A percentile compares a stretch with the other conserved stretches of the same genome.
These are phyloP conservation scores for Takifugu flavidus DNA, from an alignment of 2,113 vertebrate species.

Conservation along the genomic window DNA sequence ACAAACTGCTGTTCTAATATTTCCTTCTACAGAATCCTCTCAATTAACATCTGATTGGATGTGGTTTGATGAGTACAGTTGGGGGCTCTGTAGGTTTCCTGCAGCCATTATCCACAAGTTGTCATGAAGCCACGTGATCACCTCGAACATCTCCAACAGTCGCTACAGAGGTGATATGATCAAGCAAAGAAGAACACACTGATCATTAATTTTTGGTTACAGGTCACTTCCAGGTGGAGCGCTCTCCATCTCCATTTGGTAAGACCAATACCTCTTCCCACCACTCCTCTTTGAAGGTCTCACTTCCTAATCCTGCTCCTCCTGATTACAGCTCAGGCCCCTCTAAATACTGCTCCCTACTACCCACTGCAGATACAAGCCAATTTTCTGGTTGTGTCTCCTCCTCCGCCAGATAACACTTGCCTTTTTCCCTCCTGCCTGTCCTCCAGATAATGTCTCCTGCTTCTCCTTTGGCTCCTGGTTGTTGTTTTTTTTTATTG, in stretches of 20 bases:
- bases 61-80: too few relatives aligned
- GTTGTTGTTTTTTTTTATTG: not conserved
- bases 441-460: not conserved
- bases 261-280: constrained; percentile 70
- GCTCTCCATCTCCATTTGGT: constrained; percentile 91
- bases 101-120: too few relatives aligned
- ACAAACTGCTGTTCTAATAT: too few relatives aligned
- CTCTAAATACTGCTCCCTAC: not conserved
- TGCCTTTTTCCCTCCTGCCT: not conserved
- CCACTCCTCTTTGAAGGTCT: not conserved
- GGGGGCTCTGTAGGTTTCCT: too few relatives aligned
- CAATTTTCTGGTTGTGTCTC: not conserved
- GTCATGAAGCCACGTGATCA: too few relatives aligned
- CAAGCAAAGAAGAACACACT: constrained; percentile 48
- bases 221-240: constrained; percentile 97
- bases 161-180: not conserved
- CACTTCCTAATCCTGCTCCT: not conserved
- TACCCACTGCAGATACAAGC: too few relatives aligned
- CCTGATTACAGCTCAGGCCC: not conserved
- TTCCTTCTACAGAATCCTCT: too few relatives aligned
- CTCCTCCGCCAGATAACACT: constrained; percentile 7
- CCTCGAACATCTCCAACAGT: too few relatives aligned
- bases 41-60: too few relatives aligned
- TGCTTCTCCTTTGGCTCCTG: not conserved
- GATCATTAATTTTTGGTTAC: constrained; percentile 86